Conservation (phyloP, 1,140 invertebrate genomes). For the Magallana gigas region DNA sequence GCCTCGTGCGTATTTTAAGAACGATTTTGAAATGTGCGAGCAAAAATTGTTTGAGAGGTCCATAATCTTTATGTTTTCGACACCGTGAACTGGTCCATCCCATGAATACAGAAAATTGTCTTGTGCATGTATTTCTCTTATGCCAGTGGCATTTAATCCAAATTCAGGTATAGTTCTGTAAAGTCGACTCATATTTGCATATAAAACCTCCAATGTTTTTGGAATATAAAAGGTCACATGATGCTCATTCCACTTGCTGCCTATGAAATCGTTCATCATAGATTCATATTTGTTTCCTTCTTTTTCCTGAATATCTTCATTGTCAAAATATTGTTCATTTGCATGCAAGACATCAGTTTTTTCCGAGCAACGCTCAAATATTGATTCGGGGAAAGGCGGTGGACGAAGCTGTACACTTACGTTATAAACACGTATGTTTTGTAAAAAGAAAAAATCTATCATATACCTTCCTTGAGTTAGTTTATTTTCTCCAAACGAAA, state of each 20-base stretch:
- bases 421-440: background rate
- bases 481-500: constrained; percentile 9
- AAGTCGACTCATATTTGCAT: background rate
- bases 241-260: too few species aligned
- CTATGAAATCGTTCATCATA: too few species aligned
- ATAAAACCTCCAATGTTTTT: background rate
- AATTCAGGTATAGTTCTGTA: background rate
- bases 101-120: background rate
- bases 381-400: background rate
- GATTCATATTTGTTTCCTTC: too few species aligned
- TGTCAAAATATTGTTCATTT: too few species aligned
- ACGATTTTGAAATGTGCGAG: background rate
- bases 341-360: too few species aligned
- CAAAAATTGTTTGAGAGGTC: background rate
- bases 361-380: background rate
- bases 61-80: background rate
- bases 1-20: background rate
- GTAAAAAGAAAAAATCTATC: background rate
- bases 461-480: background rate
- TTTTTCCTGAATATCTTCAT: too few species aligned
- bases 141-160: background rate
- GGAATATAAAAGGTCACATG: background rate
- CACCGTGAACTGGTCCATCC: background rate
- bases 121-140: background rate
- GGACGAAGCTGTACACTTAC: background rate